Percentiles rank a stretch among this genome's conserved stretches.
Evolutionary conservation across 1,140 invertebrate species (phyloP).

Genomic region (Hycleus cichorii): DNA sequence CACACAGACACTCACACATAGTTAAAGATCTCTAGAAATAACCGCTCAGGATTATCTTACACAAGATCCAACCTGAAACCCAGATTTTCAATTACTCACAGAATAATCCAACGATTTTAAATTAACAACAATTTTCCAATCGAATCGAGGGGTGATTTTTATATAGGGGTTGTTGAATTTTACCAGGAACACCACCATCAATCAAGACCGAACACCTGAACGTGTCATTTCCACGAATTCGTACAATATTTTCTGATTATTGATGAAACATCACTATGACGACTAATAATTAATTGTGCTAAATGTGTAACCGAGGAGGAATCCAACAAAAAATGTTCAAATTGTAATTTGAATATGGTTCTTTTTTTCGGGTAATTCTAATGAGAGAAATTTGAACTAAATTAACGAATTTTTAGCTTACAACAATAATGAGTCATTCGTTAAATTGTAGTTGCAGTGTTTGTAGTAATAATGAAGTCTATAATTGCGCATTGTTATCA

Average conservation of each 20-base stretch:
- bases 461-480: too few relatives aligned
- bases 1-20: background rate
- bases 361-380: conserved; percentile 6
- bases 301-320: too few relatives aligned
- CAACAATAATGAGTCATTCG: conserved; percentile 10
- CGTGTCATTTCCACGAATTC: too few relatives aligned
- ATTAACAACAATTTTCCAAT: too few relatives aligned
- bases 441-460: conserved; percentile 8
- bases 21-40: conserved; percentile 3
- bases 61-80: conserved; percentile 1
- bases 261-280: background rate
- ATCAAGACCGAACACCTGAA: background rate
- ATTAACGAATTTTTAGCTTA: conserved; percentile 15
- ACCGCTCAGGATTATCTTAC: conserved; percentile 11
- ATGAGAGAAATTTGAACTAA: conserved; percentile 17
- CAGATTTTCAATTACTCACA: background rate
- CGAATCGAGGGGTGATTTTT: too few relatives aligned
- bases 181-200: conserved; percentile 11
- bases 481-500: too few relatives aligned
- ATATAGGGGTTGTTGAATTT: background rate
- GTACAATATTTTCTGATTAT: conserved; percentile 1
- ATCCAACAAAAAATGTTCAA: too few relatives aligned
- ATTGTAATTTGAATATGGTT: conserved; percentile 1
- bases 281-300: too few relatives aligned
- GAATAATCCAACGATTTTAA: background rate